Conservation (phyloP, 2,113 vertebrate genomes). For the Macroglossus sobrinus region DNA sequence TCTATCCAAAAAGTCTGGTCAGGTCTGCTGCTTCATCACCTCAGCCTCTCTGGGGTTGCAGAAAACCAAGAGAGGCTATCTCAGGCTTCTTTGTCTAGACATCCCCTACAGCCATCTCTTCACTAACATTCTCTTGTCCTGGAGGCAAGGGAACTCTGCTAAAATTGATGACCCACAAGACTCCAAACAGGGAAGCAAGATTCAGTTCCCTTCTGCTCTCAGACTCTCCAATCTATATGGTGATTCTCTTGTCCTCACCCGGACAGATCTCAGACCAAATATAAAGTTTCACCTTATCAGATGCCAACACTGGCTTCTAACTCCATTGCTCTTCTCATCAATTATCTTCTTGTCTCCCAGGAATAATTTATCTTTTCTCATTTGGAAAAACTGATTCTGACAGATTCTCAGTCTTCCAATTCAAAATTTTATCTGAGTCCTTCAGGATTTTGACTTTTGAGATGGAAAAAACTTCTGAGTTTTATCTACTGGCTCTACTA, state of each 20-base stretch:
- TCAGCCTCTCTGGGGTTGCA: neutral
- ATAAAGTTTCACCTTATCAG: neutral
- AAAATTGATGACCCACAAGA: neutral
- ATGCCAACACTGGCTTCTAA: neutral
- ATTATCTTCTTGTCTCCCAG: neutral
- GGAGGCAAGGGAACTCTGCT: neutral
- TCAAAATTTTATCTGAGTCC: slow-evolving; percentile 18
- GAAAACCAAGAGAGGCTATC: neutral
- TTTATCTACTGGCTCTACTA: neutral
- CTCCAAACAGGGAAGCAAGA: neutral
- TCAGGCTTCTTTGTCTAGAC: neutral
- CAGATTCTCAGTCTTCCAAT: neutral
- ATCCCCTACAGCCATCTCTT: neutral
- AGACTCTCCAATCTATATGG: neutral
- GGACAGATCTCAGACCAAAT: neutral
- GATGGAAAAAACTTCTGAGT: neutral
- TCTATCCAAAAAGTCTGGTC: neutral
- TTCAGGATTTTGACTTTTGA: slow-evolving; percentile 32
- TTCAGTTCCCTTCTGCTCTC: neutral
- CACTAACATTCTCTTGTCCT: neutral
- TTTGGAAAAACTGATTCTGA: neutral
- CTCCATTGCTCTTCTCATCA: neutral
- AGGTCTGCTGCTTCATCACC: neutral
- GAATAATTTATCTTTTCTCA: neutral
- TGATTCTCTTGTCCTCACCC: neutral